Base-by-base conservation (phyloP, 2,797 vertebrate species). In the Spea hammondii region DNA sequence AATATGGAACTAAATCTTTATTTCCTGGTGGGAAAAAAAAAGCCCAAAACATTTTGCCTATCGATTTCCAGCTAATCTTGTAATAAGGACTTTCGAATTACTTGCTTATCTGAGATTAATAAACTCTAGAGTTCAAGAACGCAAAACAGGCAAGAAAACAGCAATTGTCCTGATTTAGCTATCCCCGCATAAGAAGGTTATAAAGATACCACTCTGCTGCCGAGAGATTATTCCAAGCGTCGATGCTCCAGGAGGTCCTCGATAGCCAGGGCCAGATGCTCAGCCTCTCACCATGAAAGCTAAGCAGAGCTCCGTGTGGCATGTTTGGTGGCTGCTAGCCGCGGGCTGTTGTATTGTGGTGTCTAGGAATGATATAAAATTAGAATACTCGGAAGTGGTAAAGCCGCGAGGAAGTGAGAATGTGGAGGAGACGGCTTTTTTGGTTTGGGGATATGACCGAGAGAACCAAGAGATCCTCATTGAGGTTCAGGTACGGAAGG, bases 361-460 rank as follows among this genome's bases (percentile, higher is more conserved):
- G 47, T 72, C 62, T 17, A 10, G 17, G n/a, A 70, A 70, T 12
- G 12, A 59, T 17, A 71, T 81, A 6, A 10, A 5, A 46, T 12
- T 94, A 72, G 77, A 7, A 62, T 94, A 93, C 83, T 92, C 88
- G 79, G 85, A 85, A 9, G 89, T 90, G 71, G 82, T 96, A 76
- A 91, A 92, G 70, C n/a, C 79, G 47, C 6, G 8, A 77, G 85
- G 14, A 69, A 75, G 1, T 17, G 67, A 45, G 82, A 92, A 51
- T 84, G 55, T 62, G 32, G 32, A 62, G 4, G 59, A 62, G 59
- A 62, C n/a, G 17, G 48, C 59, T 0, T 44, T 68, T 7, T 81
- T 95, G 65, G 32, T 12, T 75, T 94, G 92, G 93, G 92, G 95
- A 65, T 93, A 92, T 3, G 85, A 93, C 4, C 4, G 83, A 12